phyloP scores from a whole-genome alignment of 2,888 invertebrate species.

The Zele albiditarsus region DNA sequence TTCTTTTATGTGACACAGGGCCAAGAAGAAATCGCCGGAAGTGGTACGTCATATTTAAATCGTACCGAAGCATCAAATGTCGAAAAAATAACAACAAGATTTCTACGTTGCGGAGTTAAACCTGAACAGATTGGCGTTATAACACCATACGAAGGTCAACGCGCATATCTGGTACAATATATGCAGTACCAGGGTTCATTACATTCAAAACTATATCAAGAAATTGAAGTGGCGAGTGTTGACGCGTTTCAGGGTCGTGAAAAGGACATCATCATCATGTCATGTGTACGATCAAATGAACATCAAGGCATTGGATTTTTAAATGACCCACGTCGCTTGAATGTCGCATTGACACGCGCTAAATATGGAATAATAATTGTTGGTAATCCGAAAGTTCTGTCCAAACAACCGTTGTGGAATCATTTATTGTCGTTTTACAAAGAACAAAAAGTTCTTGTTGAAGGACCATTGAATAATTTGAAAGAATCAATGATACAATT shows the following conservation, averaged over 20 bases:
- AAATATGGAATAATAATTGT: slow-evolving; percentile 98
- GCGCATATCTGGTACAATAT: slow-evolving; percentile 97
- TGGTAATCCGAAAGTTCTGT: slow-evolving; percentile 98
- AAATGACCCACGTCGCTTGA: slow-evolving; percentile 96
- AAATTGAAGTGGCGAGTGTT: slow-evolving; percentile 99
- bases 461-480: slow-evolving; percentile 97
- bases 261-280: slow-evolving; percentile 99
- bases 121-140: slow-evolving; percentile 99
- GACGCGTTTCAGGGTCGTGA: slow-evolving; percentile 99
- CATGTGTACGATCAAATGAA: slow-evolving; percentile 98
- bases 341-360: slow-evolving; percentile 97
- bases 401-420: slow-evolving; percentile 99
- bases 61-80: slow-evolving; percentile 99
- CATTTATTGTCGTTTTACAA: slow-evolving; percentile 97
- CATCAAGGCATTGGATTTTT: slow-evolving; percentile 99
- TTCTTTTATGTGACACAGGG: slow-evolving; percentile 99
- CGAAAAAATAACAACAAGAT: slow-evolving; percentile 96
- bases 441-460: slow-evolving; percentile 96
- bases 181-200: slow-evolving; percentile 99
- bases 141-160: slow-evolving; percentile 98
- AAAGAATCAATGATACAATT: slow-evolving; percentile 98
- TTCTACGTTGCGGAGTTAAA: slow-evolving; percentile 94
- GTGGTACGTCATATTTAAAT: slow-evolving; percentile 98
- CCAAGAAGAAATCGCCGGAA: slow-evolving; percentile 98
- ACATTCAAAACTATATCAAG: slow-evolving; percentile 96